A percentile compares a stretch with the other conserved stretches of the same genome.
phyloP scores from a whole-genome alignment of 2,797 vertebrate genomes.

The Labeo calbasu region DNA sequence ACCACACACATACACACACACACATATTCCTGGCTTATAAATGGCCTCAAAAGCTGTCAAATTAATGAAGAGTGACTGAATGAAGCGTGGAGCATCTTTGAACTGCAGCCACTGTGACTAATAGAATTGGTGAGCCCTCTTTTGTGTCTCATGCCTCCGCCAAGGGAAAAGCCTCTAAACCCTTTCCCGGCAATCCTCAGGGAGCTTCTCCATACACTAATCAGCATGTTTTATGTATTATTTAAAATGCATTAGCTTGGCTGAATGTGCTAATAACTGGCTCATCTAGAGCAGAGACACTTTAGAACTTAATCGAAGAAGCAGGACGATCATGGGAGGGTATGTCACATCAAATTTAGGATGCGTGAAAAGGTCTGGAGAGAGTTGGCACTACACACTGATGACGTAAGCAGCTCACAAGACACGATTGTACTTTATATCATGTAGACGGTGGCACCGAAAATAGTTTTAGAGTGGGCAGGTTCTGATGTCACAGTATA shows the following conservation, averaged over 20 bases:
- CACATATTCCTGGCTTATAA: constrained; percentile 43
- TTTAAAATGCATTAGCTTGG: constrained; percentile 60
- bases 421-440: background rate
- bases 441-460: background rate
- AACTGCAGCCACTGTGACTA: constrained; percentile 62
- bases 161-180: constrained; percentile 59
- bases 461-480: background rate
- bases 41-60: constrained; percentile 61
- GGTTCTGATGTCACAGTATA: background rate
- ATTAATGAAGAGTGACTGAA: constrained; percentile 63
- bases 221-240: constrained; percentile 62
- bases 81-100: constrained; percentile 62
- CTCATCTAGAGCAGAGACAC: constrained; percentile 42
- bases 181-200: constrained; percentile 53
- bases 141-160: constrained; percentile 51
- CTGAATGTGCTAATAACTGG: constrained; percentile 56
- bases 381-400: background rate
- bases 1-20: constrained; percentile 23
- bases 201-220: constrained; percentile 52
- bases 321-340: constrained; percentile 18
- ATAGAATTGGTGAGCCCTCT: constrained; percentile 59
- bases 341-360: constrained; percentile 13
- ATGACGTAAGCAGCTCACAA: background rate
- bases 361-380: background rate
- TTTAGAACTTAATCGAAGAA: constrained; percentile 35